These are phyloP conservation scores for Mimas tiliae DNA, from an alignment of 2,888 invertebrate species.

Conservation along the genomic window DNA sequence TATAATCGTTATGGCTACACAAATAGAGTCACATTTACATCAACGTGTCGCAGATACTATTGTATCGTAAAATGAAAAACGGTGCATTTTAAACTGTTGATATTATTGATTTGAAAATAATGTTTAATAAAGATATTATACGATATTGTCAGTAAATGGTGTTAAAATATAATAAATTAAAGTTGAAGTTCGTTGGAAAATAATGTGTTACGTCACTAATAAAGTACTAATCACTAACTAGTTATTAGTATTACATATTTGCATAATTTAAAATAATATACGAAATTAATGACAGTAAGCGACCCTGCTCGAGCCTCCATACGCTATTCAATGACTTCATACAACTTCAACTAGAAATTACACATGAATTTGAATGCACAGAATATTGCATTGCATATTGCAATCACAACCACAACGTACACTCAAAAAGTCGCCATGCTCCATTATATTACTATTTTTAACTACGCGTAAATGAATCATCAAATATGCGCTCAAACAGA, in stretches of 20 bases:
- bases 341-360: not conserved
- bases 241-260: not conserved
- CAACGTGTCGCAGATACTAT: not conserved
- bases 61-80: not conserved
- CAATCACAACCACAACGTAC: not conserved
- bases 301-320: constrained; percentile 7
- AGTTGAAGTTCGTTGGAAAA: too few relatives aligned
- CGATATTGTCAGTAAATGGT: not conserved
- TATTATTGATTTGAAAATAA: not conserved
- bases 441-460: constrained; percentile 1
- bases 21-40: not conserved
- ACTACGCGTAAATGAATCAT: constrained; percentile 20
- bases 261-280: not conserved
- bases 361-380: constrained; percentile 1
- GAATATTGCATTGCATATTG: not conserved
- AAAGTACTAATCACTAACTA: not conserved
- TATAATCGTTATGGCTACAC: not conserved
- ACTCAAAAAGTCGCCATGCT: constrained; percentile 6
- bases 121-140: not conserved
- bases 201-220: not conserved
- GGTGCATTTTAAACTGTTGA: not conserved
- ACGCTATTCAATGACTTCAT: not conserved
- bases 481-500: constrained; percentile 59
- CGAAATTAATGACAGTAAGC: not conserved
- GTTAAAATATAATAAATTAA: too few relatives aligned